Evolutionary conservation across 2,888 invertebrate species (phyloP), one percentile per base, ranked within the genome.

Genomic region (Drymonia ruficornis): DNA sequence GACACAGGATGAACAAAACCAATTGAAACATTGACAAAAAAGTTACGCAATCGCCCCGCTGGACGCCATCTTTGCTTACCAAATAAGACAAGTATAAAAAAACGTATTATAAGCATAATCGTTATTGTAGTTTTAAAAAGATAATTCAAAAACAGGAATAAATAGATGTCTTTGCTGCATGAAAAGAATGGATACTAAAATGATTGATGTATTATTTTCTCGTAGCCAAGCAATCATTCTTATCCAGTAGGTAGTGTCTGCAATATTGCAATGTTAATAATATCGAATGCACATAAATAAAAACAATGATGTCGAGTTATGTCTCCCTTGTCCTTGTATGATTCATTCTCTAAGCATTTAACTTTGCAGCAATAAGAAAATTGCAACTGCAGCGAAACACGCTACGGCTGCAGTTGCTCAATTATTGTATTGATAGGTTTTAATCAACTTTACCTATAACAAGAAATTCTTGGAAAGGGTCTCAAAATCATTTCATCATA

Each of bases 271-370:
- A 18, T 11, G 36, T 4, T n/a, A 58, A 36, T 1, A 29, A 29
- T 19, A 44, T 47, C n/a, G 13, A 43, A 38, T 38, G 8, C 31
- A 40, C 31, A 55, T 51, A 49, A 63, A 12, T 55, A 46, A 46
- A 43, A 47, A 23, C 9, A 61, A 60, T 48, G 49, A 62, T 65
- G 60, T 58, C 55, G 58, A 50, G 51, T n/a, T 57, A 62, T 56
- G 59, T 50, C 44, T 34, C 52, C 48, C 34, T 64, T 63, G 70
- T 61, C 66, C 65, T 63, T 56, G 67, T 59, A 55, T 61, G 62
- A 60, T 50, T 67, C 58, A 68, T 49, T 65, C 12, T 50, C 19
- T 54, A 49, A 52, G 50, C 59, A 55, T 52, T 63, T 34, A 44
- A 36, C 44, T 44, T 43, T 48, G 53, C 45, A 31, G 49, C 59